Evolutionary conservation across 1,140 invertebrate species (phyloP), one percentile per base, ranked within the genome.

Genomic region (Druon quercuslanigerum): DNA sequence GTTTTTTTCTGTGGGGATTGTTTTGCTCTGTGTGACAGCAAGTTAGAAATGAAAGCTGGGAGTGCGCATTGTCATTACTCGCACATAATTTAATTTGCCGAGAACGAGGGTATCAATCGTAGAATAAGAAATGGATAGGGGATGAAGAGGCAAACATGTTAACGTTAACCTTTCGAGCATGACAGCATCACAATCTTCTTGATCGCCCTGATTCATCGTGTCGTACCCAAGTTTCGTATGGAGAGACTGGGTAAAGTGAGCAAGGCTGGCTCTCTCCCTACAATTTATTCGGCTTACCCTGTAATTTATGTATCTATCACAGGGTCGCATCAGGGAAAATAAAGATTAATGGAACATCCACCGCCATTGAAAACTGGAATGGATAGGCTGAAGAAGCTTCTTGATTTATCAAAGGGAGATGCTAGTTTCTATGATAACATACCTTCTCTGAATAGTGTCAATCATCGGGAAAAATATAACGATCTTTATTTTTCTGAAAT

Each of bases 251-350:
- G 14, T 13, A 14, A 33, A 33, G 20, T 60, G 33, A 60, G 57
- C 25, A 60, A 60, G 57, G 20, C 14, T 20, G 11, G 2, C 25
- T 20, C 13, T 60, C 57, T 16, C 57, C 57, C 57, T 20, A 20
- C 25, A 33, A 60, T 60, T 60, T 60, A 60, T 60, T 16, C 20
- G 20, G 20, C 11, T 60, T 60, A 33, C 57, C 25, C 57, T 60
- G 57, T 60, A 60, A 60, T 60, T 60, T 60, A 60, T 60, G 57
- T 60, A 60, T 60, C 57, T 60, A 60, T 60, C 17, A 20, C 56
- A 60, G 13, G 56, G 19, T 25, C 19, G 19, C 56, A 60, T 14
- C 57, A 7, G 20, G 11, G 57, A 16, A 33, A 60, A 60, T 60
- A 60, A 33, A 60, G 57, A 60, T 60, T 60, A 60, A 60, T 60